Evolutionary conservation across 2,113 vertebrate species (phyloP).

Genomic region (Platysternon megacephalum): DNA sequence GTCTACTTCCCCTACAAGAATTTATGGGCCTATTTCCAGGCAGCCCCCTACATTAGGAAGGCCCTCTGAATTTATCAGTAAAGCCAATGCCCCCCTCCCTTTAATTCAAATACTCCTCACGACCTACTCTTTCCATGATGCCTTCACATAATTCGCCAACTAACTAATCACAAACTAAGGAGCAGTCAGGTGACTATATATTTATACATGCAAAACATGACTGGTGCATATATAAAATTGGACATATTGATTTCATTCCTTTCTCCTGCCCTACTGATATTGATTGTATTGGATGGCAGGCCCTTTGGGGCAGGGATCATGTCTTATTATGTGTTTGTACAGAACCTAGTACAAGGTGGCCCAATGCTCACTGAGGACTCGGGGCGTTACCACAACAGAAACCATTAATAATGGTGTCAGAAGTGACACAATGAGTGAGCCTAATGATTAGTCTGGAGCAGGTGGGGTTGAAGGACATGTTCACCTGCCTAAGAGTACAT

Average conservation of each 20-base stretch:
- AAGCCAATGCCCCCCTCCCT: too few species aligned
- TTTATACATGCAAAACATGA: background rate
- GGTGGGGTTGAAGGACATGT: background rate
- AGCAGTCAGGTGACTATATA: background rate
- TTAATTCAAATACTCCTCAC: too few species aligned
- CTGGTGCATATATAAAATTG: background rate
- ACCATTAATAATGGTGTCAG: background rate
- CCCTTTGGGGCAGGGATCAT: background rate
- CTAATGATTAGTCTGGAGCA: background rate
- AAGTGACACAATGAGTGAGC: background rate
- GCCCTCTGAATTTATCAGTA: too few species aligned
- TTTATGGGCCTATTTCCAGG: too few species aligned
- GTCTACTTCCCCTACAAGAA: too few species aligned
- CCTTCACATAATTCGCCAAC: too few species aligned
- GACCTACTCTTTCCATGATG: too few species aligned
- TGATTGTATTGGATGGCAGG: background rate
- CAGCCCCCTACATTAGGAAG: too few species aligned
- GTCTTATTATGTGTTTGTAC: background rate
- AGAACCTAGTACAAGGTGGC: background rate
- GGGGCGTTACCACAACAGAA: background rate
- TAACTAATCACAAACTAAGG: background rate
- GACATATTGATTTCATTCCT: background rate
- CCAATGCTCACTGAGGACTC: background rate
- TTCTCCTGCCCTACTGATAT: background rate
- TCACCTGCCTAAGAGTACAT: background rate